These are phyloP conservation scores for Macroramphosus scolopax DNA, from an alignment of 2,797 vertebrate genomes.

Conservation along the genomic window DNA sequence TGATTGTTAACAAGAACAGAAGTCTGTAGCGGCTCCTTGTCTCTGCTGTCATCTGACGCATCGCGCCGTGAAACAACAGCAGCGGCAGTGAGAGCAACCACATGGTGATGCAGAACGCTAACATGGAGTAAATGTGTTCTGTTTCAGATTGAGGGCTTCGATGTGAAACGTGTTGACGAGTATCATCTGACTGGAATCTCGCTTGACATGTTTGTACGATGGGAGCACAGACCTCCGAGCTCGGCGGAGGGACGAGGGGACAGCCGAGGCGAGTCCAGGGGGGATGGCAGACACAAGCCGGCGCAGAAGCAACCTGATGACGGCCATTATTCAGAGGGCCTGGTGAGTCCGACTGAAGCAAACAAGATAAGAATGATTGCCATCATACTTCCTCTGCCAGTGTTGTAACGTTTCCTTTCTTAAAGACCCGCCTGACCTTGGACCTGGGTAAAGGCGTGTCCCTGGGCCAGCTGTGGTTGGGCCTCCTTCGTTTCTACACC, in stretches of 20 bases:
- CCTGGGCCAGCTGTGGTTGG: constrained; percentile 93
- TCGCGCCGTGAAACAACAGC: too few species aligned
- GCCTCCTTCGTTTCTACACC: constrained; percentile 95
- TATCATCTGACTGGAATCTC: constrained; percentile 89
- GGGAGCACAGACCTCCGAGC: constrained; percentile 86
- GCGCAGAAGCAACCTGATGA: constrained; percentile 79
- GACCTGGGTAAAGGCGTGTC: constrained; percentile 74
- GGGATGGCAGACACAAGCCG: constrained; percentile 78
- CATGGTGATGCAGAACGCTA: too few species aligned
- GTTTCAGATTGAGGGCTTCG: constrained; percentile 89
- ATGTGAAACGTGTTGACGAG: constrained; percentile 90
- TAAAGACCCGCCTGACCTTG: constrained; percentile 82
- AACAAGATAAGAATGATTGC: too few species aligned
- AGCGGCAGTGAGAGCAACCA: too few species aligned
- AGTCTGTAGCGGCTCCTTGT: too few species aligned
- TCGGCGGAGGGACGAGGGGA: constrained; percentile 83
- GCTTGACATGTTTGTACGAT: constrained; percentile 83
- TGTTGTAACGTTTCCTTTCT: neutral
- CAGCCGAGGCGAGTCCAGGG: constrained; percentile 78
- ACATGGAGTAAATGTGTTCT: neutral
- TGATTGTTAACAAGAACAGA: too few species aligned
- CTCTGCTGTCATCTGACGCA: too few species aligned
- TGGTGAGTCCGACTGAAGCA: constrained; percentile 76
- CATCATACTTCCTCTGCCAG: too few species aligned
- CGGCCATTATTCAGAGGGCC: constrained; percentile 74